Percentiles rank a stretch among this genome's conserved stretches.
phyloP scores from a whole-genome alignment of 2,113 vertebrate genomes.

The Delphinapterus leucas region DNA sequence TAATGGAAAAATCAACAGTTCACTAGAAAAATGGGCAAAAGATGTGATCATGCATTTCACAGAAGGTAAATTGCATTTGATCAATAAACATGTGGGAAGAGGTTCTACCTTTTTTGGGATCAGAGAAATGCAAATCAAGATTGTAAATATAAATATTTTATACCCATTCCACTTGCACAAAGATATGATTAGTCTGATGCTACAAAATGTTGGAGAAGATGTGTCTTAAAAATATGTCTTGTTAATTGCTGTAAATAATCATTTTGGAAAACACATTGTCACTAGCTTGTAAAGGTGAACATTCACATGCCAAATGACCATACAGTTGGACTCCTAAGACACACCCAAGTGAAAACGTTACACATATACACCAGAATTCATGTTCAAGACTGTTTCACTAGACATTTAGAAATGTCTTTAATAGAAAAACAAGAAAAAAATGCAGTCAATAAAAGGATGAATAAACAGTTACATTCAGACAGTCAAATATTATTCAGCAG shows the following conservation, averaged over 20 bases:
- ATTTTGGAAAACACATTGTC: background rate
- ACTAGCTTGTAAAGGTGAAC: background rate
- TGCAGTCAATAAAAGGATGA: background rate
- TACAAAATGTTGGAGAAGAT: background rate
- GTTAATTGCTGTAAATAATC: background rate
- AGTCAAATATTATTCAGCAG: background rate
- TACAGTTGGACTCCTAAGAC: background rate
- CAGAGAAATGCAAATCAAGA: background rate
- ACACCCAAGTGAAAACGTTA: background rate
- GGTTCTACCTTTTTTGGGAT: background rate
- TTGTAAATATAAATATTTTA: background rate
- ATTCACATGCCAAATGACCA: background rate
- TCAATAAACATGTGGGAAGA: background rate
- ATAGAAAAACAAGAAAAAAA: background rate
- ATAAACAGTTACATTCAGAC: background rate
- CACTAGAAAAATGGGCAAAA: background rate
- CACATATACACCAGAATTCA: background rate
- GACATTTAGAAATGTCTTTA: background rate
- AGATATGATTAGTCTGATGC: background rate
- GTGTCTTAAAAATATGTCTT: background rate
- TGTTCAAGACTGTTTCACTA: background rate
- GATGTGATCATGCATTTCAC: background rate
- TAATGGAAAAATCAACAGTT: background rate
- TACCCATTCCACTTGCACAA: background rate
- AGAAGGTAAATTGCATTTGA: background rate